phyloP scores from a whole-genome alignment of 92 coral and sea anemone genomes.

The Zoanthus solanderi region DNA sequence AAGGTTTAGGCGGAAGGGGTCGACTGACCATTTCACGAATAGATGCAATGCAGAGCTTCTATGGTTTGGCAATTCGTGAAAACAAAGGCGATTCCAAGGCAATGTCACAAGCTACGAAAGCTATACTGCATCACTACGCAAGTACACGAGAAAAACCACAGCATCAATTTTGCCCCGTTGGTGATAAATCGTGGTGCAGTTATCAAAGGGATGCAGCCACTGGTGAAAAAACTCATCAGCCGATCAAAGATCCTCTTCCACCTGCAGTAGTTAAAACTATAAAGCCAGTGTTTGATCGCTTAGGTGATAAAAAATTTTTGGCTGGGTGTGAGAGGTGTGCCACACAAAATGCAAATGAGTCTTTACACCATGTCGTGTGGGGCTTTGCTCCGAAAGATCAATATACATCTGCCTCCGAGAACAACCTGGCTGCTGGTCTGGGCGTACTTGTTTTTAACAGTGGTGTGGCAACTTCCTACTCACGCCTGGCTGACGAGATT shows the following conservation, averaged over 20 bases:
- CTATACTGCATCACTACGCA: conserved; percentile 64
- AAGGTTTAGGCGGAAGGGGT: conserved; percentile 54
- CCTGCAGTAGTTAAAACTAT: conserved; percentile 56
- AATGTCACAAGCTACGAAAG: conserved; percentile 59
- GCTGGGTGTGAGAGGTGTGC: conserved; percentile 60
- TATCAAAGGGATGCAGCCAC: conserved; percentile 61
- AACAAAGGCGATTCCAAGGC: conserved; percentile 59
- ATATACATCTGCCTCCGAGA: conserved; percentile 52
- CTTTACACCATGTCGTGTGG: conserved; percentile 70
- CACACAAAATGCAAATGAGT: conserved; percentile 67
- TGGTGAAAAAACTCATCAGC: conserved; percentile 16
- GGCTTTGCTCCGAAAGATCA: conserved; percentile 63
- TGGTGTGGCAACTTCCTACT: conserved; percentile 49
- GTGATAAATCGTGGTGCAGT: conserved; percentile 62
- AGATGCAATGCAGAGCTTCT: conserved; percentile 63
- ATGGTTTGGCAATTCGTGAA: conserved; percentile 16
- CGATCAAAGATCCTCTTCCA: conserved; percentile 35
- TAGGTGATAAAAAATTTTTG: conserved; percentile 59
- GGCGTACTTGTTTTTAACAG: conserved; percentile 61
- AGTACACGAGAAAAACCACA: conserved; percentile 55
- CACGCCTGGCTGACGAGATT: conserved; percentile 30
- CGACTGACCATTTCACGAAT: conserved; percentile 50
- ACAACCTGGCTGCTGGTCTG: conserved; percentile 51
- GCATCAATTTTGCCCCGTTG: conserved; percentile 59
- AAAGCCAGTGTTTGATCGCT: conserved; percentile 62